Evolutionary conservation across 2,113 vertebrate species (phyloP), one percentile per base, ranked within the genome.

Genomic region (Ifrita kowaldi): DNA sequence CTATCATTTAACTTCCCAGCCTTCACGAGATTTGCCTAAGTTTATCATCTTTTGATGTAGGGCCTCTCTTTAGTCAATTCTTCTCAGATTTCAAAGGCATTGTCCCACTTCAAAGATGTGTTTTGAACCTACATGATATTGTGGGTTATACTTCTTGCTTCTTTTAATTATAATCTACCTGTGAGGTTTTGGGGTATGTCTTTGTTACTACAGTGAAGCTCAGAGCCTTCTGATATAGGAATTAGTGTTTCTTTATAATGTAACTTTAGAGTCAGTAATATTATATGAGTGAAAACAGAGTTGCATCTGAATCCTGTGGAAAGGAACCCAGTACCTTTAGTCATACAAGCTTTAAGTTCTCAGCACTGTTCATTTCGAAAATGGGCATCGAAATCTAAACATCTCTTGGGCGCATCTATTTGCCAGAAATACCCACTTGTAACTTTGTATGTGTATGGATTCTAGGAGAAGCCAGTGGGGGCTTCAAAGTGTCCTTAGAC

Each of bases 1-100:
- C 52, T 62, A 37, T 47, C 47, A 32, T n/a, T 92, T 85, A 81
- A 75, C 35, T 95, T 91, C 39, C 46, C 26, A 93, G 46, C 41
- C 39, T 81, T 84, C n/a, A 80, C 73, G 87, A 82, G 55, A 41
- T 77, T 91, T 82, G n/a, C 60, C 13, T 22, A 56, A 60, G 22
- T 64, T 35, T 55, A 57, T 79, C 6, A 13, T 52, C 57, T 68
- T 80, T 89, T 91, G 57, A 64, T 74, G 50, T 20, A 21, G 41
- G 19, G 16, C 68, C 18, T 81, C 8, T 56, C 37, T 83, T 56
- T 57, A 47, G 79, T 71, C 56, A 60, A 10, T 77, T 79, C 32
- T 74, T 70, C 70, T 92, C 26, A 23, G 12, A 68, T 95, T 90
- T 92, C 83, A 92, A 96, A 96, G 74, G 12, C 21, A 27, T 70